Conservation (phyloP, 37 sponge, comb jelly and placozoan species). For the Ianthella basta region DNA sequence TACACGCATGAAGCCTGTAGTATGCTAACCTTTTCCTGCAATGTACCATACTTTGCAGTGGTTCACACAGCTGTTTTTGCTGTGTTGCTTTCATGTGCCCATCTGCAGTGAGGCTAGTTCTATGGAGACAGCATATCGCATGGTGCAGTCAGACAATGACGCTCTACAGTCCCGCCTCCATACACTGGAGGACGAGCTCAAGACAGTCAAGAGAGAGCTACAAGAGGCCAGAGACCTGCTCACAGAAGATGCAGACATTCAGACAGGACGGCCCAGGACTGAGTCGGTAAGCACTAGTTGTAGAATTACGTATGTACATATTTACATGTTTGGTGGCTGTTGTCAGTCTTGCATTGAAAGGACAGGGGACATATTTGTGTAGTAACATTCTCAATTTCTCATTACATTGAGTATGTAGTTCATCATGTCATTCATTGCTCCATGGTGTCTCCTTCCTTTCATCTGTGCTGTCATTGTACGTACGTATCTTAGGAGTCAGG, state of each 20-base stretch:
- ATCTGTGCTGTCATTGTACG: no score
- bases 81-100: no score
- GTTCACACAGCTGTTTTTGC: no score
- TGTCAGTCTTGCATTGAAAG: neutral
- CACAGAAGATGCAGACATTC: neutral
- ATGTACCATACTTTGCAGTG: neutral
- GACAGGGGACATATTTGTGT: no score
- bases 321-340: neutral
- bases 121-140: constrained; percentile 1
- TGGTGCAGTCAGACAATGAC: constrained; percentile 27
- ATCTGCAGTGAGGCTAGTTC: constrained; percentile 11
- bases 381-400: no score
- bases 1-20: no score
- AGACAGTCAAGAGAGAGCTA: constrained; percentile 44
- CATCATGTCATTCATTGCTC: no score
- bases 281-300: constrained; percentile 14
- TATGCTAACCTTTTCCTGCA: neutral
- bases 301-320: no score
- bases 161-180: neutral
- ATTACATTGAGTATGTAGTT: no score
- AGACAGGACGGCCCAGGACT: constrained; percentile 21
- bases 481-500: constrained; percentile 33
- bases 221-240: constrained; percentile 50
- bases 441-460: no score
- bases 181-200: constrained; percentile 51